Evolutionary conservation across 2,888 invertebrate genomes (phyloP).

Genomic region (Ophonus ardosiacus): DNA sequence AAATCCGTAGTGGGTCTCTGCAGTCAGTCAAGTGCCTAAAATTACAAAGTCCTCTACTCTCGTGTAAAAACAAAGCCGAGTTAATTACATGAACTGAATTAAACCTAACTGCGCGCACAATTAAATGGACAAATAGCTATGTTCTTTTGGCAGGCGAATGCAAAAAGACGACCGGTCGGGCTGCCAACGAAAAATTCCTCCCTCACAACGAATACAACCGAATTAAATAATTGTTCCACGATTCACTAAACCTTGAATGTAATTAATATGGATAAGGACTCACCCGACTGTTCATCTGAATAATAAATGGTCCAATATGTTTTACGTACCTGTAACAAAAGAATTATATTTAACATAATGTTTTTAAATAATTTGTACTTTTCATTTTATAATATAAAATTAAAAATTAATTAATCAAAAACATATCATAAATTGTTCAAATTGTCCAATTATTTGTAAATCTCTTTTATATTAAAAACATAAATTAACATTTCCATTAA

Average conservation of each 20-base stretch:
- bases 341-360: neutral
- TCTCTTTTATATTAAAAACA: no score
- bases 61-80: conserved; percentile 57
- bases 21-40: conserved; percentile 50
- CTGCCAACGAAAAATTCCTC: conserved; percentile 37
- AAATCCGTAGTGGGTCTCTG: conserved; percentile 42
- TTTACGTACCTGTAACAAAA: conserved; percentile 32
- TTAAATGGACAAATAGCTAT: conserved; percentile 58
- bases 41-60: conserved; percentile 47
- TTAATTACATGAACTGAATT: conserved; percentile 57
- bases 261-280: conserved; percentile 15
- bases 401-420: neutral
- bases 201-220: conserved; percentile 19
- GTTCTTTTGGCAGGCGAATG: conserved; percentile 46
- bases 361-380: neutral
- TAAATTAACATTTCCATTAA: no score
- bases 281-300: conserved; percentile 28
- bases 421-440: neutral
- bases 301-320: conserved; percentile 16
- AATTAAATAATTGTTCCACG: conserved; percentile 51
- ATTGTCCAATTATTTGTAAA: no score
- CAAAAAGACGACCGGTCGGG: conserved; percentile 31
- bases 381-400: neutral
- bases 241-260: conserved; percentile 35
- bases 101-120: conserved; percentile 53